Conservation (phyloP, 2,113 vertebrate species). For the Archocentrus centrarchus region DNA sequence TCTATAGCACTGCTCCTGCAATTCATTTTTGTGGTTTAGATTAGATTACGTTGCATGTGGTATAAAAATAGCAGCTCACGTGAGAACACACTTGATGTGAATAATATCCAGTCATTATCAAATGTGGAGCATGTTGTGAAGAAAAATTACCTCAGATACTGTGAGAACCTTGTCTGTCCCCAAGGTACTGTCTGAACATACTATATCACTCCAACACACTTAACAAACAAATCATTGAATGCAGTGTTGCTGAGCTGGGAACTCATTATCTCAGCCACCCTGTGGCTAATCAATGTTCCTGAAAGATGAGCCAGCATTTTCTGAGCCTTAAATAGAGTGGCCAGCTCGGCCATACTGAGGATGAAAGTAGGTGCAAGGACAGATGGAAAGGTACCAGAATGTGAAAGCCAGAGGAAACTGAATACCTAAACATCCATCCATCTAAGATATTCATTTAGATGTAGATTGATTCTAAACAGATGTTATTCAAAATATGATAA, state of each 20-base stretch:
- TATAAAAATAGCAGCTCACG: constrained; percentile 35
- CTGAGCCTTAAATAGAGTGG: constrained; percentile 65
- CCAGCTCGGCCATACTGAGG: constrained; percentile 45
- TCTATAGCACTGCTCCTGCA: neutral
- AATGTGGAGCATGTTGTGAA: constrained; percentile 2
- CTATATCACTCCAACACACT: constrained; percentile 42
- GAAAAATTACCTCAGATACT: constrained; percentile 39
- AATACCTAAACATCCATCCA: constrained; percentile 29
- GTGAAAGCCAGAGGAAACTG: constrained; percentile 9
- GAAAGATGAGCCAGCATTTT: constrained; percentile 77
- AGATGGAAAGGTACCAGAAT: constrained; percentile 59
- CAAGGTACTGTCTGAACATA: constrained; percentile 32
- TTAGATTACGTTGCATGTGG: neutral
- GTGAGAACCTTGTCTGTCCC: constrained; percentile 28
- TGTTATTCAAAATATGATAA: constrained; percentile 23
- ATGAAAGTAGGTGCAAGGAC: constrained; percentile 55
- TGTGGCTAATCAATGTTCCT: constrained; percentile 76
- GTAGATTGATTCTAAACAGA: constrained; percentile 16
- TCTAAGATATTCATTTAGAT: constrained; percentile 14
- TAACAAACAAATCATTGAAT: constrained; percentile 57
- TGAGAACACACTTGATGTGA: neutral
- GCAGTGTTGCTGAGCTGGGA: constrained; percentile 58
- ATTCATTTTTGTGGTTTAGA: constrained; percentile 1
- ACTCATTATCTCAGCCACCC: constrained; percentile 75
- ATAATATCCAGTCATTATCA: constrained; percentile 24